phyloP scores from a whole-genome alignment of 2,797 vertebrate species.

The Chloroceryle inda region DNA sequence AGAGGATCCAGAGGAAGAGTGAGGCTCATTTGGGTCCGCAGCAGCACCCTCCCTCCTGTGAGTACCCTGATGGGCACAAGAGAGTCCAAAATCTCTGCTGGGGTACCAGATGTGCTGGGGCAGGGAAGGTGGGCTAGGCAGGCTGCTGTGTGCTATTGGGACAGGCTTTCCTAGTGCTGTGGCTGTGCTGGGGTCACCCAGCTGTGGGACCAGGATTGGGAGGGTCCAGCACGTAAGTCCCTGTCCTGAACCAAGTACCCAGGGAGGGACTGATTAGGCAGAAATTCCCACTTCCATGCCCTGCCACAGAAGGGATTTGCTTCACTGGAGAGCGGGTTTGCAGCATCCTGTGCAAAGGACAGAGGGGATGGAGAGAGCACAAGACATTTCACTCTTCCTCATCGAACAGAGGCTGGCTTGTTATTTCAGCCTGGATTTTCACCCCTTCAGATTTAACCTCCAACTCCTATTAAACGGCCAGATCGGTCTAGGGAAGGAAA shows the following conservation, averaged over 20 bases:
- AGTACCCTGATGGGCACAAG: accelerated
- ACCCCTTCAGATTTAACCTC: slow-evolving; percentile 15
- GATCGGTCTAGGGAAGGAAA: not conserved
- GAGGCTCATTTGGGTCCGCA: accelerated
- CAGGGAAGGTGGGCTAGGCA: not conserved
- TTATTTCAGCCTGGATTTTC: not conserved
- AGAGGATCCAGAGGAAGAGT: not conserved
- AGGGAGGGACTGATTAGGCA: not conserved
- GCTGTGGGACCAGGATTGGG: not conserved
- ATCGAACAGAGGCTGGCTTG: not conserved
- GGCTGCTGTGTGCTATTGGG: not conserved
- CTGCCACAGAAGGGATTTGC: not conserved
- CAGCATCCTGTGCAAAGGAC: not conserved
- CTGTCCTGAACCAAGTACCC: not conserved
- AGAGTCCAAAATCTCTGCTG: not conserved
- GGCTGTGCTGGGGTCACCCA: not conserved
- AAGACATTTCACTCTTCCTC: not conserved
- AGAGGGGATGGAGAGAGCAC: not conserved
- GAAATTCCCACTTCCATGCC: not conserved
- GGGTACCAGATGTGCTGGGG: not conserved
- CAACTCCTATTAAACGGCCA: slow-evolving; percentile 5
- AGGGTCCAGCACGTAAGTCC: not conserved
- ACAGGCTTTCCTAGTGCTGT: not conserved
- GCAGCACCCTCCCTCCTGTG: accelerated
- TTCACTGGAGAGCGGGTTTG: not conserved